Conservation (phyloP, 2,888 invertebrate genomes). For the Thera obeliscata region DNA sequence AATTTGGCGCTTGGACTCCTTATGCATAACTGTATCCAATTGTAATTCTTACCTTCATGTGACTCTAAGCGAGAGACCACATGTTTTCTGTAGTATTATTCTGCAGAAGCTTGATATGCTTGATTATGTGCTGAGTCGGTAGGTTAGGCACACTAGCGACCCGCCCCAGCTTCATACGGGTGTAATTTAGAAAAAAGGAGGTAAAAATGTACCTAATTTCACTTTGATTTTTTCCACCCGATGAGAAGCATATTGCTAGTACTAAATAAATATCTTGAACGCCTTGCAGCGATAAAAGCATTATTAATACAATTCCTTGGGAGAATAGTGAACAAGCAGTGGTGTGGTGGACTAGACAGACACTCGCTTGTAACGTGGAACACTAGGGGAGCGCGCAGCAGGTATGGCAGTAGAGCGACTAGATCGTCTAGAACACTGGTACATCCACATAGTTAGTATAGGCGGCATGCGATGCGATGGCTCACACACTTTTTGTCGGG, state of each 20-base stretch:
- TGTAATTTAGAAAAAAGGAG: too few species aligned
- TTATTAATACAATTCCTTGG: slow-evolving; percentile 7
- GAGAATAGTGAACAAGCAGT: slow-evolving; percentile 6
- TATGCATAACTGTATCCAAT: too few species aligned
- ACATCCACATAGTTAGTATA: slow-evolving; percentile 64
- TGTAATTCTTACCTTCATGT: too few species aligned
- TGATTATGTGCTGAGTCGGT: too few species aligned
- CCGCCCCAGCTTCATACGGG: too few species aligned
- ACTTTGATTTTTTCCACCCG: too few species aligned
- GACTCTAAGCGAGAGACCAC: too few species aligned
- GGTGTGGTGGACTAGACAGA: slow-evolving; percentile 8
- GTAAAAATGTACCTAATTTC: too few species aligned
- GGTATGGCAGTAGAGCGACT: slow-evolving; percentile 41
- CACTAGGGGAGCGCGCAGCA: slow-evolving; percentile 38
- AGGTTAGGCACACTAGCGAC: too few species aligned
- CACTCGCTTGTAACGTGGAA: slow-evolving; percentile 13
- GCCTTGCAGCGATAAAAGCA: not conserved
- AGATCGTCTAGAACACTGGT: slow-evolving; percentile 50
- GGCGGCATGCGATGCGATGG: slow-evolving; percentile 58
- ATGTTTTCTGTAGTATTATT: too few species aligned
- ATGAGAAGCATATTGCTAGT: not conserved
- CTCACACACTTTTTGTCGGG: slow-evolving; percentile 65
- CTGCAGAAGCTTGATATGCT: too few species aligned
- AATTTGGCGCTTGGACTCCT: too few species aligned
- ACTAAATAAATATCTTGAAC: not conserved